Evolutionary conservation across 2,113 vertebrate genomes (phyloP).

Genomic region (Galeopterus variegatus): DNA sequence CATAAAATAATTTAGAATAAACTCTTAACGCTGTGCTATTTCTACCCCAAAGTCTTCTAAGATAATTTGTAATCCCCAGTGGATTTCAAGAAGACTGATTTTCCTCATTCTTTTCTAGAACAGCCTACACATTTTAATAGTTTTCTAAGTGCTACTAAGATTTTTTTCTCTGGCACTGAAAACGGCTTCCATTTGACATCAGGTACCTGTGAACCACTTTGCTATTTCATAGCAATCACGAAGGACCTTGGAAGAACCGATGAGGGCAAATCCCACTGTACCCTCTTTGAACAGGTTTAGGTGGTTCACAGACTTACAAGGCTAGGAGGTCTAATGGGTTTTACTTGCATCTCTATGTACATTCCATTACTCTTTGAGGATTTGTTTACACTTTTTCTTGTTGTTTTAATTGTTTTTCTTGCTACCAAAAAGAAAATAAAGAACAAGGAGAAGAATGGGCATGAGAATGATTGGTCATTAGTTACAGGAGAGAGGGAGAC

Average conservation of each 20-base stretch:
- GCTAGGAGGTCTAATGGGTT: background rate
- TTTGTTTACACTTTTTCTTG: background rate
- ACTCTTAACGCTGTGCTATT: background rate
- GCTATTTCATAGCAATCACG: constrained; percentile 1
- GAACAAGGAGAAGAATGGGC: background rate
- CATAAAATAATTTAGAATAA: background rate
- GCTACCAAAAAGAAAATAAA: background rate
- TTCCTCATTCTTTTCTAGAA: background rate
- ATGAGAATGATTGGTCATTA: background rate
- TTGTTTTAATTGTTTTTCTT: background rate
- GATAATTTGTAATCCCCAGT: background rate
- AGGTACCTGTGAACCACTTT: background rate
- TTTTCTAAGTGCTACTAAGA: background rate
- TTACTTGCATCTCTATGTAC: background rate
- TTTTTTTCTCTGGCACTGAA: background rate
- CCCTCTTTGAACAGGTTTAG: background rate
- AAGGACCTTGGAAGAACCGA: background rate
- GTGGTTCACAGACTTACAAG: background rate
- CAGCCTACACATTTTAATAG: background rate
- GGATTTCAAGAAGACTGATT: background rate
- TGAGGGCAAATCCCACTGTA: constrained; percentile 8
- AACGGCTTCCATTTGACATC: constrained; percentile 41
- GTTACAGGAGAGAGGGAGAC: fast-evolving
- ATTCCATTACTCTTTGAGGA: background rate
- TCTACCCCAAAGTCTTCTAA: background rate